phyloP scores from a whole-genome alignment of 2,888 invertebrate species.

The Epirrhoe tristata region DNA sequence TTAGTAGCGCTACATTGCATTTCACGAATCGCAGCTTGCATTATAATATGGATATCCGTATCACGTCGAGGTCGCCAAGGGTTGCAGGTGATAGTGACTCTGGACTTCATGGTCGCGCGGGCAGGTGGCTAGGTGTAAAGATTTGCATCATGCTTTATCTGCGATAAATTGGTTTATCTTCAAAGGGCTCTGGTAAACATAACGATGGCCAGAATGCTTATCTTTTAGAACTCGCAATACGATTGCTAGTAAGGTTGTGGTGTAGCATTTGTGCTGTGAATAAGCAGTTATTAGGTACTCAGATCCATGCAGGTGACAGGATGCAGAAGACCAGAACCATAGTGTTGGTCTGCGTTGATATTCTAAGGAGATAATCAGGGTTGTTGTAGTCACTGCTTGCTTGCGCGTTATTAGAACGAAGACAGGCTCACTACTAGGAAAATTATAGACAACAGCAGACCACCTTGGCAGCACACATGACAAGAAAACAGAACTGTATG shows the following conservation, averaged over 20 bases:
- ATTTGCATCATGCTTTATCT: slow-evolving; percentile 9
- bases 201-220: not conserved
- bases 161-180: slow-evolving; percentile 6
- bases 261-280: not conserved
- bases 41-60: not conserved
- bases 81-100: slow-evolving; percentile 2
- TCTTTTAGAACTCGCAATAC: not conserved
- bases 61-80: not conserved
- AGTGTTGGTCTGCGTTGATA: slow-evolving; percentile 9
- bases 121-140: slow-evolving; percentile 1
- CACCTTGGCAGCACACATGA: not conserved
- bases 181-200: not conserved
- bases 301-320: not conserved
- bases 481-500: not conserved
- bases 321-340: not conserved
- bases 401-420: not conserved
- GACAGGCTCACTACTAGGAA: not conserved
- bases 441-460: not conserved
- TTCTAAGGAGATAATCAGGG: slow-evolving; percentile 1
- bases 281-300: not conserved
- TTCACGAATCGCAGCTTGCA: slow-evolving; percentile 12
- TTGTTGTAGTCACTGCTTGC: not conserved
- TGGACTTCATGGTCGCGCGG: slow-evolving; percentile 11
- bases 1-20: slow-evolving; percentile 15
- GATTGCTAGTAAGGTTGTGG: not conserved